These are phyloP conservation scores for Garrulus glandarius DNA, from an alignment of 2,797 vertebrate species.

Conservation along the genomic window DNA sequence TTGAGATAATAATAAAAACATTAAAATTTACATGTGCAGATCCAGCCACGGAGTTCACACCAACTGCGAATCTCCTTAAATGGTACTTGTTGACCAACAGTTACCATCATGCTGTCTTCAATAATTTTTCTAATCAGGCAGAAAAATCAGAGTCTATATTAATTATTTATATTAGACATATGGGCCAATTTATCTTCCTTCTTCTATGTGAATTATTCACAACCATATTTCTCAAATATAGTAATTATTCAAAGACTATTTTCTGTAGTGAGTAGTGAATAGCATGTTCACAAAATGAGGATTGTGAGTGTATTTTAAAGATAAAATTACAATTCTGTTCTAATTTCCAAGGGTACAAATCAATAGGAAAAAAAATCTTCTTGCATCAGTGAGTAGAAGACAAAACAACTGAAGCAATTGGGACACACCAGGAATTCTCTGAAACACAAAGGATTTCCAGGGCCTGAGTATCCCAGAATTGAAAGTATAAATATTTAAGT, in stretches of 20 bases:
- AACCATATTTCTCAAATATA: neutral
- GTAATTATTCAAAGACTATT: neutral
- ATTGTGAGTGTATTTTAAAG: neutral
- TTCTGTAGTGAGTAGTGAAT: neutral
- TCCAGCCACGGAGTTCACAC: neutral
- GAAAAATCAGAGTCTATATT: neutral
- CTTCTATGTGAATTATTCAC: slow-evolving; percentile 6
- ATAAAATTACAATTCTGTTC: neutral
- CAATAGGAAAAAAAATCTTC: neutral
- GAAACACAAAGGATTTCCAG: neutral
- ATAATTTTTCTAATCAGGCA: neutral
- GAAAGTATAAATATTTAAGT: slow-evolving; percentile 47
- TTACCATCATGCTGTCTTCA: neutral
- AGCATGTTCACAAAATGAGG: neutral
- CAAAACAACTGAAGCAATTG: neutral
- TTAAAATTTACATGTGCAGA: neutral
- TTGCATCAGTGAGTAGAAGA: neutral
- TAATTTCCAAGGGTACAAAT: neutral
- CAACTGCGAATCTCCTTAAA: neutral
- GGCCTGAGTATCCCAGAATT: neutral
- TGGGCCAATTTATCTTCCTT: neutral
- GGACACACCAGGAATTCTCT: neutral
- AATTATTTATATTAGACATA: neutral
- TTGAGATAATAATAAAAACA: neutral
- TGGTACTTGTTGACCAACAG: neutral